These are phyloP conservation scores for Melanaphis sacchari DNA, from an alignment of 1,140 invertebrate species.

Conservation along the genomic window DNA sequence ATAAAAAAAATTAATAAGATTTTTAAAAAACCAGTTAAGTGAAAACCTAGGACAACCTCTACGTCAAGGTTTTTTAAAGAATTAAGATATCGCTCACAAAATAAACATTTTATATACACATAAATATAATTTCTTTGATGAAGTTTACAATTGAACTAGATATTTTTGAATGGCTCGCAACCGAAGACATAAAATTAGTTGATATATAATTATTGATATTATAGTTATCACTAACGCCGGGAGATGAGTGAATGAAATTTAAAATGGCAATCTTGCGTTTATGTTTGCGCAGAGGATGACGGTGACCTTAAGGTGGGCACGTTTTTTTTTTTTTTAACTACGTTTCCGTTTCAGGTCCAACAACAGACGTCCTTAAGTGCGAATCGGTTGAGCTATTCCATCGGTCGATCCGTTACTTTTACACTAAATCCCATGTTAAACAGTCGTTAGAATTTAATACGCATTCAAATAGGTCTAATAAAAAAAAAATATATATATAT, in stretches of 20 bases:
- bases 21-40: background rate
- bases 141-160: background rate
- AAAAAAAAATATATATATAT: too few species aligned
- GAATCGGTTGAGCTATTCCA: background rate
- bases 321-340: slow-evolving; percentile 36
- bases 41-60: background rate
- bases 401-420: slow-evolving; percentile 28
- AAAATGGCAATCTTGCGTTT: background rate
- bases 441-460: background rate
- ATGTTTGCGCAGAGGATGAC: slow-evolving; percentile 29
- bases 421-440: background rate
- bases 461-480: background rate
- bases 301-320: slow-evolving; percentile 36
- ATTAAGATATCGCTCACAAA: background rate
- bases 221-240: background rate
- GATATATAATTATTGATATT: background rate
- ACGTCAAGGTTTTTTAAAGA: background rate
- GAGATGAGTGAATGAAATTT: slow-evolving; percentile 6
- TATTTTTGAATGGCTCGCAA: background rate
- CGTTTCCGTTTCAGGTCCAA: slow-evolving; percentile 41
- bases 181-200: background rate
- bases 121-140: background rate
- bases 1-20: background rate
- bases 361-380: slow-evolving; percentile 34
- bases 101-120: background rate